Evolutionary conservation across 2,113 vertebrate genomes (phyloP).

Genomic region (Melanotaenia duboulayi): DNA sequence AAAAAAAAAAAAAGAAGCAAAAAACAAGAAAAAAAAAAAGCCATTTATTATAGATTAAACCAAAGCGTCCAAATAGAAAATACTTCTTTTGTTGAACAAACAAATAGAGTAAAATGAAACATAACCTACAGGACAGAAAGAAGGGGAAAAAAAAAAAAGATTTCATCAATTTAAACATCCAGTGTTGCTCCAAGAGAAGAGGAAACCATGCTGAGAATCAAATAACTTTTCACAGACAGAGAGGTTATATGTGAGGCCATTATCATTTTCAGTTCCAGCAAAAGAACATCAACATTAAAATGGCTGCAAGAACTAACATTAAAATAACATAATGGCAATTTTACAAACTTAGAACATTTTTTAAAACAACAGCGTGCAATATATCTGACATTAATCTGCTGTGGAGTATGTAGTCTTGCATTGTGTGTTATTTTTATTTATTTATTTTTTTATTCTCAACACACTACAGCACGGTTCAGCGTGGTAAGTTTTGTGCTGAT

Average conservation of each 20-base stretch:
- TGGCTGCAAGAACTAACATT: slow-evolving; percentile 34
- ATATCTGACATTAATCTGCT: slow-evolving; percentile 43
- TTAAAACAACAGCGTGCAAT: slow-evolving; percentile 32
- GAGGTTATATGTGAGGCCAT: slow-evolving; percentile 37
- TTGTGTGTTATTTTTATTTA: slow-evolving; percentile 41
- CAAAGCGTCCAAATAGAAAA: slow-evolving; percentile 80
- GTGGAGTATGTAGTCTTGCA: slow-evolving; percentile 14
- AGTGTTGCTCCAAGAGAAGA: slow-evolving; percentile 64
- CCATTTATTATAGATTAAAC: slow-evolving; percentile 83
- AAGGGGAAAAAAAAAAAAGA: too few species aligned
- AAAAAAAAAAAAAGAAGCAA: too few species aligned
- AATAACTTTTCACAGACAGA: slow-evolving; percentile 67
- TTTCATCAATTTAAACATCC: slow-evolving; percentile 79
- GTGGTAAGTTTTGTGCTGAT: slow-evolving; percentile 63
- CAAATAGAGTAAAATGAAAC: slow-evolving; percentile 80
- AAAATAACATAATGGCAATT: slow-evolving; percentile 48
- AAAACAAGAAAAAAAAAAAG: slow-evolving; percentile 69
- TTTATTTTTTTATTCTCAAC: slow-evolving; percentile 30
- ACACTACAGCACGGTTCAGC: slow-evolving; percentile 32
- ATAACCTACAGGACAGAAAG: slow-evolving; percentile 75
- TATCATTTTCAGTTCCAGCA: slow-evolving; percentile 53
- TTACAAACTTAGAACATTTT: slow-evolving; percentile 22
- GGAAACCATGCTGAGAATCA: slow-evolving; percentile 79
- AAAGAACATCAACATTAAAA: slow-evolving; percentile 55
- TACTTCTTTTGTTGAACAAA: slow-evolving; percentile 78